Evolutionary conservation across 2,888 invertebrate genomes (phyloP).

Genomic region (Galeruca laticollis): DNA sequence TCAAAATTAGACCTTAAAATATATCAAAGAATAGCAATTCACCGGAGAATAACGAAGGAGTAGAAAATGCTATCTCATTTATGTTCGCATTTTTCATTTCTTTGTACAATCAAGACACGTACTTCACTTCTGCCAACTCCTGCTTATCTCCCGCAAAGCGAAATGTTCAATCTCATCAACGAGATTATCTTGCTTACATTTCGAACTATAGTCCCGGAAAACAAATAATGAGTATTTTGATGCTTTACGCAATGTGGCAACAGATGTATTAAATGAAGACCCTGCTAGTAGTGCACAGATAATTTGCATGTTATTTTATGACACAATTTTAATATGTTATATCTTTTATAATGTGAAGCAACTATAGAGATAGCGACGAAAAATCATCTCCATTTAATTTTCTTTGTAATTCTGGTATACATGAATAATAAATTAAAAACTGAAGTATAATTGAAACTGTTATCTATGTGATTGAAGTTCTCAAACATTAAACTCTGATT

Average conservation of each 20-base stretch:
- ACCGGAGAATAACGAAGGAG: conserved; percentile 15
- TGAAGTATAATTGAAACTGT: too few relatives aligned
- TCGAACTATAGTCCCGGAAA: conserved; percentile 18
- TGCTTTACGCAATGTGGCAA: not conserved
- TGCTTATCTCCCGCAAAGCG: conserved; percentile 26
- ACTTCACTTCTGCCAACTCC: conserved; percentile 25
- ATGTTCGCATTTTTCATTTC: conserved; percentile 33
- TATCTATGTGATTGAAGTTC: too few relatives aligned
- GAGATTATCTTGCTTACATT: conserved; percentile 17
- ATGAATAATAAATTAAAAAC: too few relatives aligned
- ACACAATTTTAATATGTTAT: not conserved
- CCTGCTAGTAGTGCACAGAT: not conserved
- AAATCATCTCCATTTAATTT: too few relatives aligned
- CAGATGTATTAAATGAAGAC: not conserved
- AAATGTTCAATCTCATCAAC: conserved; percentile 32
- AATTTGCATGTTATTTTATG: not conserved
- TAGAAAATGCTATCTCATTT: conserved; percentile 32
- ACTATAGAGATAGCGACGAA: too few relatives aligned
- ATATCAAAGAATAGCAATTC: conserved; percentile 30
- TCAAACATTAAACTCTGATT: too few relatives aligned
- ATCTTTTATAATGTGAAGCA: not conserved
- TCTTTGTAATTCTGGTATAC: too few relatives aligned
- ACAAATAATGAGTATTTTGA: conserved; percentile 16
- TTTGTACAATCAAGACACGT: conserved; percentile 36
- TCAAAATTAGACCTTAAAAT: conserved; percentile 19